These are phyloP conservation scores for Holocentrus rufus DNA, from an alignment of 2,797 vertebrate species.

Conservation along the genomic window DNA sequence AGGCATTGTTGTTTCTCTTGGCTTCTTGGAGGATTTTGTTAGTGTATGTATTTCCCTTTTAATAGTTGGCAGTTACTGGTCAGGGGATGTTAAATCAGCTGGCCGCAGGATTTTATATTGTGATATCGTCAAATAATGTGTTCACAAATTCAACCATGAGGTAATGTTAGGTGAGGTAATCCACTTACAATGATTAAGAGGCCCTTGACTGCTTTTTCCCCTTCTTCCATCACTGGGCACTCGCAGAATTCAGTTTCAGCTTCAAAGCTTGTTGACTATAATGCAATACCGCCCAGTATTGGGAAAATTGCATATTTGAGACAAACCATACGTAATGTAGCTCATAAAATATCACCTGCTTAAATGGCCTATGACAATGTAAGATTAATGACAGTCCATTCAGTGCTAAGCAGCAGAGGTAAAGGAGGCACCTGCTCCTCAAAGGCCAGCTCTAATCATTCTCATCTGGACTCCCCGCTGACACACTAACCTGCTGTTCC, in stretches of 20 bases:
- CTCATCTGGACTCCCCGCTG: conserved; percentile 88
- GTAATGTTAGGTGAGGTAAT: conserved; percentile 80
- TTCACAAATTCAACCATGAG: conserved; percentile 69
- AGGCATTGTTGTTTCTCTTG: conserved; percentile 73
- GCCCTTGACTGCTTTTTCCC: conserved; percentile 40
- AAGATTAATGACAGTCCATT: conserved; percentile 79
- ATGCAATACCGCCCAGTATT: conserved; percentile 51
- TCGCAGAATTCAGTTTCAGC: conserved; percentile 42
- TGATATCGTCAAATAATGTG: conserved; percentile 66
- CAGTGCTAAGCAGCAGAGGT: conserved; percentile 69
- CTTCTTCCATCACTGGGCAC: conserved; percentile 25
- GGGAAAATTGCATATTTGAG: conserved; percentile 63
- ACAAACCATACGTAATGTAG: conserved; percentile 69
- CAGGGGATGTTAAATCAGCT: conserved; percentile 63
- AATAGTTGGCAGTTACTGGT: conserved; percentile 62
- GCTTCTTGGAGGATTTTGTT: conserved; percentile 65
- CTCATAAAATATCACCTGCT: conserved; percentile 74
- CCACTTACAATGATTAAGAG: conserved; percentile 76
- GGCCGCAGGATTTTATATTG: conserved; percentile 58
- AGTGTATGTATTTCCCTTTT: conserved; percentile 52
- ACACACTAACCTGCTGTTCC: conserved; percentile 86
- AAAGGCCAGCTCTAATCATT: conserved; percentile 87
- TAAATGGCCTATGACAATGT: conserved; percentile 76
- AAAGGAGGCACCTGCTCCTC: conserved; percentile 84
- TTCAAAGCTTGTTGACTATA: conserved; percentile 58